Evolutionary conservation across 2,113 vertebrate species (phyloP).

Genomic region (Tiliqua scincoides): DNA sequence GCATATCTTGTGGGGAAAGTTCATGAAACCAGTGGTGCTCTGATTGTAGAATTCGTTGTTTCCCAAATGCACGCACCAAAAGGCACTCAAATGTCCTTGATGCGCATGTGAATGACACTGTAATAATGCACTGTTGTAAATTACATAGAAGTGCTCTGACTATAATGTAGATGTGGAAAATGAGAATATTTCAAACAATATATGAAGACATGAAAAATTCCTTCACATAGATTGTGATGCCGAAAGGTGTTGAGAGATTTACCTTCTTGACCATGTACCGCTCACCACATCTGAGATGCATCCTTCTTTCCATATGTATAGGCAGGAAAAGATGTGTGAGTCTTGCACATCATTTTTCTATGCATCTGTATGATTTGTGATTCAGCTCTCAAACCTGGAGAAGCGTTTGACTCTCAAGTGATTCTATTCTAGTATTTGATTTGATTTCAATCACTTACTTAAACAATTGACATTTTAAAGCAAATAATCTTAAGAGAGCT

Average conservation of each 20-base stretch:
- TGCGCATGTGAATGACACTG: neutral
- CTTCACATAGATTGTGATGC: neutral
- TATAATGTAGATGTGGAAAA: neutral
- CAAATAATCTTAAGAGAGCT: neutral
- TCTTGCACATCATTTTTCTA: neutral
- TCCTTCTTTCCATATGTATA: neutral
- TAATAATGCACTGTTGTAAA: neutral
- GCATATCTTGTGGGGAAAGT: neutral
- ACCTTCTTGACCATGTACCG: neutral
- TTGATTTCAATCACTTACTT: neutral
- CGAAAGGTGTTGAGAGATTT: neutral
- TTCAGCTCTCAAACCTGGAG: neutral
- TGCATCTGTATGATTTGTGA: neutral
- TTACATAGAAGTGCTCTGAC: neutral
- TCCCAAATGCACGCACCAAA: neutral
- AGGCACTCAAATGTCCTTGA: neutral
- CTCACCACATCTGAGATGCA: neutral
- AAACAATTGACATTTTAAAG: slow-evolving; percentile 19
- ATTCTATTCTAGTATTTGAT: neutral
- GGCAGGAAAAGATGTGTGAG: neutral
- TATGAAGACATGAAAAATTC: neutral
- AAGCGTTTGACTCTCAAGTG: neutral
- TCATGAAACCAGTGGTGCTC: neutral
- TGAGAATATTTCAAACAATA: neutral
- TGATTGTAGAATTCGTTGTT: neutral